Evolutionary conservation across 2,888 invertebrate genomes (phyloP), one percentile per base, ranked within the genome.

Genomic region (Agonopterix arenella): DNA sequence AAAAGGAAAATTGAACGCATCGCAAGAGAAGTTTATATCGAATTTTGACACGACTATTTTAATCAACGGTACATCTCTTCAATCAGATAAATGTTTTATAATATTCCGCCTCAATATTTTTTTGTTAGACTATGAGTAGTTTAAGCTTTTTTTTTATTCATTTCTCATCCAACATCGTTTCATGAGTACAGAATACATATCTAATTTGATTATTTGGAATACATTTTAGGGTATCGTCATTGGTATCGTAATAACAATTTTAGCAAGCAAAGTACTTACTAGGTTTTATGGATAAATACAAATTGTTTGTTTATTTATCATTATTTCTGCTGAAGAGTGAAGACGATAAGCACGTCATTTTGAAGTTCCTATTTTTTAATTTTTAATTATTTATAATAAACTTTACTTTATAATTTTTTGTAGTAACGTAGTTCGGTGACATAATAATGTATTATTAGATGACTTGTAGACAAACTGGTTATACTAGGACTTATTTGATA

Each of bases 361-460:
- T 60, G 60, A 72, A 76, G 79, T 80, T 78, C 75, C 78, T 78
- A 75, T 70, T 70, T 69, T 72, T 54, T 44, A 11, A 57, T 56
- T 59, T 54, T 59, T 61, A 59, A 52, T 66, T 59, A 61, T 66
- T 64, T 48, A 53, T 45, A 69, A 54, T 65, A 60, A 65, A 56
- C 53, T 61, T 56, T 55, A 53, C 43, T 55, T 56, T 55, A 48
- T 50, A 53, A 51, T 16, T 53, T 52, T 52, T 55, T 51, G 53
- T 52, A 52, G 44, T 43, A 45, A 48, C 55, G 53, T 47, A 45
- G 44, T 47, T 53, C 54, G 47, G 52, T 61, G 61, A 55, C 62
- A 60, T 61, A 59, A 54, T 61, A 47, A 11, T 46, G 45, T 42
- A 52, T 48, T 49, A 28, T 13, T 47, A 18, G 41, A 41, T 47